These are phyloP conservation scores for Geotria australis DNA, from an alignment of 2,797 vertebrate species.

Conservation along the genomic window DNA sequence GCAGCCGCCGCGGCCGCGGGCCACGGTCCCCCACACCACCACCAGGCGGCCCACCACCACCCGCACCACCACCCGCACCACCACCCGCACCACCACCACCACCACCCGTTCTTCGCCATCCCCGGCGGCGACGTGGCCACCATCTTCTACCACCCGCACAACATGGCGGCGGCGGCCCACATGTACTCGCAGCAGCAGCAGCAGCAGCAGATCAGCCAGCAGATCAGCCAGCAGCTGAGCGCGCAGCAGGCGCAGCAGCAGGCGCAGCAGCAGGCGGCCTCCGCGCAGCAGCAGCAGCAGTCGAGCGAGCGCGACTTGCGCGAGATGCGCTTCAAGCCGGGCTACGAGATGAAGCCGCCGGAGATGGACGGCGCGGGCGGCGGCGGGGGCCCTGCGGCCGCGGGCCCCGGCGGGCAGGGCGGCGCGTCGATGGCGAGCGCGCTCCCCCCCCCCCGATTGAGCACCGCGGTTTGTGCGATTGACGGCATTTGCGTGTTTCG, in stretches of 20 bases:
- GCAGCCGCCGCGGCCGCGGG: neutral
- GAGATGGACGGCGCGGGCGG: constrained; percentile 28
- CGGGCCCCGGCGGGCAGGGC: too few species aligned
- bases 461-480: neutral
- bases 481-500: neutral
- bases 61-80: constrained; percentile 38
- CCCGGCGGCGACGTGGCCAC: neutral
- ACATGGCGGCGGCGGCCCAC: constrained; percentile 39
- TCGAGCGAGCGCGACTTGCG: constrained; percentile 64
- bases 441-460: neutral
- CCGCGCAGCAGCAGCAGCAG: constrained; percentile 14
- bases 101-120: neutral
- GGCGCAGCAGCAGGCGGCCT: too few species aligned
- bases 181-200: constrained; percentile 70
- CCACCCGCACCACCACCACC: neutral
- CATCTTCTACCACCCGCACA: too few species aligned
- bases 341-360: constrained; percentile 88
- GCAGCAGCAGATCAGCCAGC: constrained; percentile 8
- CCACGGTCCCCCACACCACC: constrained; percentile 66
- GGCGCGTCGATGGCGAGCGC: too few species aligned
- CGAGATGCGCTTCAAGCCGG: constrained; percentile 72
- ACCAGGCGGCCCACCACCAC: constrained; percentile 82
- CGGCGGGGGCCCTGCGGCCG: too few species aligned
- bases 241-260: too few species aligned
- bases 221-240: too few species aligned